Percentiles rank a stretch among this genome's conserved stretches.
Conservation (phyloP, 2,797 vertebrate genomes). For the Cetoscarus ocellatus region DNA sequence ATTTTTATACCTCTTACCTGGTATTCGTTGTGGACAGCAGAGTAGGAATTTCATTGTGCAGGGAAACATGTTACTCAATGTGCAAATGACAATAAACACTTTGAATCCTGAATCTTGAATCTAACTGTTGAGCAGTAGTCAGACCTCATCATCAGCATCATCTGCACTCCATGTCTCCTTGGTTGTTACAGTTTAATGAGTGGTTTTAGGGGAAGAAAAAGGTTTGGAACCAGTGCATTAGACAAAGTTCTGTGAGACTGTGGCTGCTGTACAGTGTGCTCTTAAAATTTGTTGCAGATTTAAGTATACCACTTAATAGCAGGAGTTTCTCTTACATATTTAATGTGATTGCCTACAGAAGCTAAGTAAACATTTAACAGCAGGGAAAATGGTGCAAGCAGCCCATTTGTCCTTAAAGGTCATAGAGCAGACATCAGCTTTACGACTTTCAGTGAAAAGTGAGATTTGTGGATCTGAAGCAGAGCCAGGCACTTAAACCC, state of each 20-base stretch:
- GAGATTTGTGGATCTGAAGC: slow-evolving; percentile 55
- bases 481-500: slow-evolving; percentile 35
- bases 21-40: too few relatives aligned
- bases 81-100: too few relatives aligned
- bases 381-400: slow-evolving; percentile 10
- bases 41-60: too few relatives aligned
- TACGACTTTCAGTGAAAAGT: slow-evolving; percentile 42
- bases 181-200: too few relatives aligned
- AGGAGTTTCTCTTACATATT: slow-evolving; percentile 6
- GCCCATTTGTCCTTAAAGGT: slow-evolving; percentile 32
- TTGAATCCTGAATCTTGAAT: too few relatives aligned
- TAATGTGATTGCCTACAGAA: slow-evolving; percentile 24
- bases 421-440: slow-evolving; percentile 43
- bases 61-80: too few relatives aligned
- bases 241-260: not conserved
- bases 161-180: too few relatives aligned
- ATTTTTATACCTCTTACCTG: too few relatives aligned
- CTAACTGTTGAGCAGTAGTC: too few relatives aligned
- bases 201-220: too few relatives aligned
- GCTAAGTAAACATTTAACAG: slow-evolving; percentile 27
- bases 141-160: too few relatives aligned
- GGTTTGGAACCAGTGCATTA: not conserved
- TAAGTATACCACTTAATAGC: not conserved
- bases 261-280: not conserved
- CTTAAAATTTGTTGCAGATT: not conserved